Conservation (phyloP, 2,113 vertebrate genomes). For the Ophthalmolycus amberensis region DNA sequence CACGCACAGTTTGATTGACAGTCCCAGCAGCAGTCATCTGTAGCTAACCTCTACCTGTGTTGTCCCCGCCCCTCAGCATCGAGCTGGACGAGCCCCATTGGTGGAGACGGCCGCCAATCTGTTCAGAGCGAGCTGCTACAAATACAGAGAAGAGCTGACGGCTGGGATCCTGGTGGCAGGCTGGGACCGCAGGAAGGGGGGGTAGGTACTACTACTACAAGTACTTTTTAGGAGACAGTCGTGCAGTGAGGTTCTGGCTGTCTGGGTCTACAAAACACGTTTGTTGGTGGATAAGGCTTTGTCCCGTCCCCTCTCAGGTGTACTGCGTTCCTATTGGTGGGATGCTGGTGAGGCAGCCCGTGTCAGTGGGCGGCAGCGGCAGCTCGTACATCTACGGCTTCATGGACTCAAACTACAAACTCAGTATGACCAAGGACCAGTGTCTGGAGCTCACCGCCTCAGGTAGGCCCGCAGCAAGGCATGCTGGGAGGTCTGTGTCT, state of each 20-base stretch:
- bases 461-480: constrained; percentile 77
- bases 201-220: constrained; percentile 87
- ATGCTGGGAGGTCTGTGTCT: constrained; percentile 27
- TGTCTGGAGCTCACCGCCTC: constrained; percentile 88
- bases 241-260: too few species aligned
- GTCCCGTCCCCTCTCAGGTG: constrained; percentile 79
- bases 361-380: constrained; percentile 90
- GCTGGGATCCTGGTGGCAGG: constrained; percentile 93
- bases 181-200: constrained; percentile 90
- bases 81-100: constrained; percentile 90
- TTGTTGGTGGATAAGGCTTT: neutral
- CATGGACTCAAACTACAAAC: constrained; percentile 89
- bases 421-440: constrained; percentile 87
- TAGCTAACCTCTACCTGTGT: neutral
- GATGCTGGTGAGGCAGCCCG: constrained; percentile 91
- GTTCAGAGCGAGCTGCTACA: constrained; percentile 93
- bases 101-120: constrained; percentile 93
- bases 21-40: neutral
- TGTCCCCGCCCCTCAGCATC: constrained; percentile 80
- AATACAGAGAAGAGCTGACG: constrained; percentile 92
- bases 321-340: constrained; percentile 92
- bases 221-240: too few species aligned
- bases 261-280: too few species aligned
- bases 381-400: constrained; percentile 93
- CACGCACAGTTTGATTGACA: neutral